Conservation (phyloP, 2,888 invertebrate species). For the Watsonalla cultraria region DNA sequence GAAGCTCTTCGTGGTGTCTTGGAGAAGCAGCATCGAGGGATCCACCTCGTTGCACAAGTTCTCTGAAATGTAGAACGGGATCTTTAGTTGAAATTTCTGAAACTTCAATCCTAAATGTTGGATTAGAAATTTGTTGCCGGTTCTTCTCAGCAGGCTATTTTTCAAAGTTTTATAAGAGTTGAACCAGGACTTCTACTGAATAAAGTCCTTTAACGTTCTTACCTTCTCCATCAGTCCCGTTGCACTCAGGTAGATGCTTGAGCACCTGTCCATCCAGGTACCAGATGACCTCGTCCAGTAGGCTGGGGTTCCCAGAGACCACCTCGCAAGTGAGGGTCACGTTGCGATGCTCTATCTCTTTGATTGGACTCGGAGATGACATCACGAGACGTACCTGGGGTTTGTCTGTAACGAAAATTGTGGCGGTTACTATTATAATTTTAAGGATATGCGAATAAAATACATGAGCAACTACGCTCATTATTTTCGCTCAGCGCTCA, state of each 20-base stretch:
- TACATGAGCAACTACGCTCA: too few relatives aligned
- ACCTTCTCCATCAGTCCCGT: constrained; percentile 71
- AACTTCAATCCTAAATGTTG: too few relatives aligned
- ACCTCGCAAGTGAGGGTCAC: constrained; percentile 91
- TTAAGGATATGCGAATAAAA: too few relatives aligned
- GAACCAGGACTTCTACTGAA: not conserved
- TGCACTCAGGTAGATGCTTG: constrained; percentile 91
- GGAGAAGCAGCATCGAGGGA: constrained; percentile 89
- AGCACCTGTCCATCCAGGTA: constrained; percentile 89
- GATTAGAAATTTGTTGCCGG: too few relatives aligned
- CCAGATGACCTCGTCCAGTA: constrained; percentile 89
- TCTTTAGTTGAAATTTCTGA: not conserved
- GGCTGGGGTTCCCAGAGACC: constrained; percentile 86
- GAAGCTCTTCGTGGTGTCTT: constrained; percentile 91
- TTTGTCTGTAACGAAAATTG: constrained; percentile 80
- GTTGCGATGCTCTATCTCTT: constrained; percentile 87
- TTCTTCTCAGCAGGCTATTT: too few relatives aligned
- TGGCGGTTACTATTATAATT: too few relatives aligned
- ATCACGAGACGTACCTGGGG: constrained; percentile 87
- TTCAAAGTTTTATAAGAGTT: too few relatives aligned
- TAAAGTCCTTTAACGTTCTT: not conserved
- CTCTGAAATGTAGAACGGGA: constrained; percentile 34
- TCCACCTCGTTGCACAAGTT: constrained; percentile 90
- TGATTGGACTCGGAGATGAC: constrained; percentile 86
- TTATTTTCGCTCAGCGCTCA: too few relatives aligned